A percentile compares a stretch with the other conserved stretches of the same genome.
Evolutionary conservation across 1,140 invertebrate species (phyloP).

Genomic region (Apis florea): DNA sequence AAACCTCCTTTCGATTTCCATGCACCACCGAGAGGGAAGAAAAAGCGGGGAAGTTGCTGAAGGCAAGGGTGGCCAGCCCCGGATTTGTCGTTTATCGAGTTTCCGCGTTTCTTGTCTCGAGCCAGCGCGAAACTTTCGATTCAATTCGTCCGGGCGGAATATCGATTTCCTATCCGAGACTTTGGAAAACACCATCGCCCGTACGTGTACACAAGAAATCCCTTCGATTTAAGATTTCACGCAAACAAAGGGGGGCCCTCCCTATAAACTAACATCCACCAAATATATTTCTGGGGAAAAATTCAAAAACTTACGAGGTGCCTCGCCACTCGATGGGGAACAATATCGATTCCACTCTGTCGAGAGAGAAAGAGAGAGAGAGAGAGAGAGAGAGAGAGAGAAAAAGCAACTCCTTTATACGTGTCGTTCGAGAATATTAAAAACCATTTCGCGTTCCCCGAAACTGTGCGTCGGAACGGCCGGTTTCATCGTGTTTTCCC

Average conservation of each 20-base stretch:
- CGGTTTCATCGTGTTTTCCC: background rate
- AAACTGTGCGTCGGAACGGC: background rate
- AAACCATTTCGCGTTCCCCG: conserved; percentile 33
- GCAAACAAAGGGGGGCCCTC: conserved; percentile 25
- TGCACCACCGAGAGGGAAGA: background rate
- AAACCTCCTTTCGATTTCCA: background rate
- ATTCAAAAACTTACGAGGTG: conserved; percentile 33
- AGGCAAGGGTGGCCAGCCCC: background rate
- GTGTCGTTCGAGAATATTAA: conserved; percentile 29
- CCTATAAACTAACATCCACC: conserved; percentile 31
- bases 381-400: background rate
- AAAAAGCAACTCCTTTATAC: conserved; percentile 38
- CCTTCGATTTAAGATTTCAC: conserved; percentile 48
- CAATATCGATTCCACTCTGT: conserved; percentile 39
- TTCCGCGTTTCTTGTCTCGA: conserved; percentile 48
- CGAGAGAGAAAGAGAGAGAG: background rate
- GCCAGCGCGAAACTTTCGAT: conserved; percentile 38
- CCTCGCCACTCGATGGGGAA: background rate
- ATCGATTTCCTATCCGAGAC: conserved; percentile 38
- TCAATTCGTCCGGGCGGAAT: conserved; percentile 35
- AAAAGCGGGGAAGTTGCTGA: conserved; percentile 5
- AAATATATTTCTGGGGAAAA: conserved; percentile 36
- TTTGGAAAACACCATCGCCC: conserved; percentile 40
- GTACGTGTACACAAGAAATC: conserved; percentile 47
- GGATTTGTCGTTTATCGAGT: conserved; percentile 52